Evolutionary conservation across 1,140 invertebrate species (phyloP), one percentile per base, ranked within the genome.

Genomic region (Marisa cornuarietis): DNA sequence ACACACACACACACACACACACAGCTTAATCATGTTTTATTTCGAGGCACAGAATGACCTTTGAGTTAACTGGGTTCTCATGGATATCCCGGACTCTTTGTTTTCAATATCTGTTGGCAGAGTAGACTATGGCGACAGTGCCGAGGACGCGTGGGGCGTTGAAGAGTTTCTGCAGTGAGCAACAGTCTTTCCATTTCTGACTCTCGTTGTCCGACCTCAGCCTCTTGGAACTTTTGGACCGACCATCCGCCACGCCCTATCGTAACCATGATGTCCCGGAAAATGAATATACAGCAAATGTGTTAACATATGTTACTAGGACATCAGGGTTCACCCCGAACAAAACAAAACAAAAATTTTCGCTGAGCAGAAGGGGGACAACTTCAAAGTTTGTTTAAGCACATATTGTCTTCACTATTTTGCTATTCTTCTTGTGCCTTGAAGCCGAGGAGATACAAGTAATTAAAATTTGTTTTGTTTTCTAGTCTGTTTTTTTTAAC

Each of bases 1-100:
- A 71, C 26, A 20, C 69, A 71, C 69, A 49, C 26, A 71, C 69
- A 71, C 13, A 31, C 69, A 71, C 13, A 71, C 69, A 31, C 69
- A 42, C 69, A 31, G 42, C 69, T 13, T n/a, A 24, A 31, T 1
- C 26, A 68, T 11, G 13, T 6, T 16, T 31, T 2, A 68, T 68
- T 24, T 68, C 13, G 0, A 68, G 0, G 22, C 0, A n/a, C 26
- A n/a, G 22, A 68, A 68, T 20, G 62, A 20, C 3, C 18, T n/a
- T 18, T 20, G 62, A 63, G 7, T 7, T 72, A 20, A 20, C 14
- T 72, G 31, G 3, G 24, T 51, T 31, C 2, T 16, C 20, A 20
- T 72, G 24, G 4, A 31, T 31, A 18, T 51, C 18, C 52, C 11
- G 20, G 71, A 22, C 11, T 72, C 18, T 72, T 8, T 73, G 14